Evolutionary conservation across 1,140 invertebrate species (phyloP).

Genomic region (Apis florea): DNA sequence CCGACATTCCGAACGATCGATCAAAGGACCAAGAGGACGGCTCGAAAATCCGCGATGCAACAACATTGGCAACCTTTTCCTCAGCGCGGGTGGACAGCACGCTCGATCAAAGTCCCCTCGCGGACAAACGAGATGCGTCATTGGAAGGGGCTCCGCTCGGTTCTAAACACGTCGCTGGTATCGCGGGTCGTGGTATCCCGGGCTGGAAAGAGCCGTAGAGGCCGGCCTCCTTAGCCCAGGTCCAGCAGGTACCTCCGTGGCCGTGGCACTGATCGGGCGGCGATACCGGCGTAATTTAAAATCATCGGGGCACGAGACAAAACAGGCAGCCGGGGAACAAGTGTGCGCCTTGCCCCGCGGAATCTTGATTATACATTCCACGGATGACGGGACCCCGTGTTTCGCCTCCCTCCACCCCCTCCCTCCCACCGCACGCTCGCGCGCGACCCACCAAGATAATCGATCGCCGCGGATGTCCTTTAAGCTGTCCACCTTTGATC

Average conservation of each 20-base stretch:
- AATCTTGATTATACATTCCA: conserved; percentile 77
- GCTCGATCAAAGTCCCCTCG: conserved; percentile 41
- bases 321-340: conserved; percentile 71
- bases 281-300: conserved; percentile 75
- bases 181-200: conserved; percentile 61
- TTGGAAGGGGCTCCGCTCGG: conserved; percentile 40
- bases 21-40: background rate
- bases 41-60: background rate
- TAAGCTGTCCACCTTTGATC: conserved; percentile 56
- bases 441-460: conserved; percentile 52
- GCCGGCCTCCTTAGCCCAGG: conserved; percentile 57
- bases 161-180: conserved; percentile 59
- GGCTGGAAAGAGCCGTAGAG: conserved; percentile 62
- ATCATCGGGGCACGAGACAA: conserved; percentile 74
- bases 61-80: background rate
- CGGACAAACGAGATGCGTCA: conserved; percentile 50
- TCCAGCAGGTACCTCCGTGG: conserved; percentile 68
- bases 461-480: conserved; percentile 60
- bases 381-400: conserved; percentile 59
- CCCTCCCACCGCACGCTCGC: background rate
- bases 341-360: conserved; percentile 66
- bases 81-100: background rate
- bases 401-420: background rate
- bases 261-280: conserved; percentile 71
- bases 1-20: background rate